Evolutionary conservation across 1,140 invertebrate genomes (phyloP).

Genomic region (Maniola jurtina): DNA sequence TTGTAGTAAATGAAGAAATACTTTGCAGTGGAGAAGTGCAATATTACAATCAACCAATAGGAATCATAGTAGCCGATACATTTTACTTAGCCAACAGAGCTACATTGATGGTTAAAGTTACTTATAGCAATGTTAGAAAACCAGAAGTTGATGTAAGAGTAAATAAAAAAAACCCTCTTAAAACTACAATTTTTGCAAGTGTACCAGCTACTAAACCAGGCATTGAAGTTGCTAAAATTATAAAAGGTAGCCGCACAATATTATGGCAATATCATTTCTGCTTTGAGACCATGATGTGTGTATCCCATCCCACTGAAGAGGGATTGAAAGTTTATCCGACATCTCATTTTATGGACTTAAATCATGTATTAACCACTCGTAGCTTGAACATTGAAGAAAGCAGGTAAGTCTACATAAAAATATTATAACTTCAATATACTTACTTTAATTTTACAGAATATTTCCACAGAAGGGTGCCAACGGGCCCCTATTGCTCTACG

Average conservation of each 20-base stretch:
- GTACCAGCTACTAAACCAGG: slow-evolving; percentile 39
- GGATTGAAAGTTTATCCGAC: slow-evolving; percentile 57
- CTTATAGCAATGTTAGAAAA: slow-evolving; percentile 68
- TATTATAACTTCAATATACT: too few relatives aligned
- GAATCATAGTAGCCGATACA: slow-evolving; percentile 85
- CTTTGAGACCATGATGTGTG: slow-evolving; percentile 80
- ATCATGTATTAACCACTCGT: slow-evolving; percentile 78
- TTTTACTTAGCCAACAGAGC: slow-evolving; percentile 82
- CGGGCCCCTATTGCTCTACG: too few relatives aligned
- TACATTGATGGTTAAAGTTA: slow-evolving; percentile 82
- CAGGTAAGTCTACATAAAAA: too few relatives aligned
- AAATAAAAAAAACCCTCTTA: slow-evolving; percentile 40
- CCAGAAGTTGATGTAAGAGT: slow-evolving; percentile 46
- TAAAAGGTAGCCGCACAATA: slow-evolving; percentile 47
- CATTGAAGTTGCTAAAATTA: slow-evolving; percentile 58
- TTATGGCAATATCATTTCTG: slow-evolving; percentile 60
- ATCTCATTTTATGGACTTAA: slow-evolving; percentile 74
- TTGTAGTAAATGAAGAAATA: slow-evolving; percentile 77
- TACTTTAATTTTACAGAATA: too few relatives aligned
- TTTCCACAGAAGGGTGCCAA: too few relatives aligned
- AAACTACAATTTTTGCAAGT: slow-evolving; percentile 53
- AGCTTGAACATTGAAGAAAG: slow-evolving; percentile 71
- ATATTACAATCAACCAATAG: slow-evolving; percentile 87
- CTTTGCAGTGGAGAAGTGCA: slow-evolving; percentile 76
- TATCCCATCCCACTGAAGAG: slow-evolving; percentile 82